These are phyloP conservation scores for Sialia sialis DNA, from an alignment of 2,113 vertebrate genomes.

Conservation along the genomic window DNA sequence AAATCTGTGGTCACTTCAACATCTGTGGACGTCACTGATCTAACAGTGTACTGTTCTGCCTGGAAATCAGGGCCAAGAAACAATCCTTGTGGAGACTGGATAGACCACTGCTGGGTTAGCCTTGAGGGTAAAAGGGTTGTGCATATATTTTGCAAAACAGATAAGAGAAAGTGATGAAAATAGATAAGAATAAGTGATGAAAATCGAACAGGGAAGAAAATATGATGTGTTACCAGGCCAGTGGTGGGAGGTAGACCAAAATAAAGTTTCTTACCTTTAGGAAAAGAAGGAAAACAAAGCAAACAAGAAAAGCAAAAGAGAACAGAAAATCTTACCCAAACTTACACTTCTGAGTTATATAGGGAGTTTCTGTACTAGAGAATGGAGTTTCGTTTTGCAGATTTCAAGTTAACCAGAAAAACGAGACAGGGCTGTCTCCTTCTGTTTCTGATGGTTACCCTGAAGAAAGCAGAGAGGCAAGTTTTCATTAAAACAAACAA, in stretches of 20 bases:
- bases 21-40: not conserved
- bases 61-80: not conserved
- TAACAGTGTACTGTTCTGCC: not conserved
- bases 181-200: not conserved
- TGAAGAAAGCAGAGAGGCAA: not conserved
- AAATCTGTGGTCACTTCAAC: not conserved
- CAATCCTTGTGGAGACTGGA: not conserved
- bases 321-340: not conserved
- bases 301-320: not conserved
- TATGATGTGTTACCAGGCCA: not conserved
- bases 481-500: not conserved
- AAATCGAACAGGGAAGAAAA: not conserved
- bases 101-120: not conserved
- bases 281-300: not conserved
- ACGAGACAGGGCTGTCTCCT: not conserved
- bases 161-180: not conserved
- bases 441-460: not conserved
- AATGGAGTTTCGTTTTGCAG: not conserved
- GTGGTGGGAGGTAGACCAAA: not conserved
- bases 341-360: not conserved
- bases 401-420: conserved; percentile 13
- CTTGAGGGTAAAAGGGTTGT: not conserved
- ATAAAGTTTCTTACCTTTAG: not conserved
- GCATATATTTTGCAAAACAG: not conserved
- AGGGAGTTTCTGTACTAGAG: not conserved